A percentile compares a stretch with the other conserved stretches of the same genome.
These are phyloP conservation scores for Danio rerio DNA, from an alignment of 2,113 vertebrate genomes.

Conservation along the genomic window DNA sequence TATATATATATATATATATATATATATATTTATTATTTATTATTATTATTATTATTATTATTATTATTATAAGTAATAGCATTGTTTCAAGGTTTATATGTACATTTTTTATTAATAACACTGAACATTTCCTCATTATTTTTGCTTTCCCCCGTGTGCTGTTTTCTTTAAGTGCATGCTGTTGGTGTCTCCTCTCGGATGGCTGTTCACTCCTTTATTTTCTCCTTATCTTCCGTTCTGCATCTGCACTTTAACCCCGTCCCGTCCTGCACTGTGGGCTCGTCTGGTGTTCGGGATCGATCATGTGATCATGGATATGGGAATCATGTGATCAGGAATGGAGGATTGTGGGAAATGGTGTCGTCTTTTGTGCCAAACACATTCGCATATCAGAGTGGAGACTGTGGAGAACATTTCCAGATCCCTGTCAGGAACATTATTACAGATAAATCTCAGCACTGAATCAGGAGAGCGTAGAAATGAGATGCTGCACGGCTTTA, in stretches of 20 bases:
- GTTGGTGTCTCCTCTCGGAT: not conserved
- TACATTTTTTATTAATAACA: no score
- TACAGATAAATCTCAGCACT: not conserved
- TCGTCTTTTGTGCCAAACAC: not conserved
- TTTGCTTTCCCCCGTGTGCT: no score
- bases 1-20: no score
- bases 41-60: no score
- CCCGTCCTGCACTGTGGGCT: slow-evolving; percentile 50
- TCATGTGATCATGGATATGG: slow-evolving; percentile 40
- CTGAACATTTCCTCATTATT: no score
- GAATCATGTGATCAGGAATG: slow-evolving; percentile 38
- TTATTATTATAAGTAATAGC: no score
- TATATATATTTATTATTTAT: no score
- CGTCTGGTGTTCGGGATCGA: slow-evolving; percentile 60
- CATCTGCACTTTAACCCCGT: slow-evolving; percentile 61
- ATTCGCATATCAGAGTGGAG: slow-evolving; percentile 16
- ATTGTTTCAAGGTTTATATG: no score
- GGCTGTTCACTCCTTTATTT: slow-evolving; percentile 12
- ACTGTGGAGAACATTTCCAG: not conserved
- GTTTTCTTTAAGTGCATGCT: no score
- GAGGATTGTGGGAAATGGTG: slow-evolving; percentile 8
- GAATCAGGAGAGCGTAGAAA: not conserved
- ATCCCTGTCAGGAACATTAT: not conserved
- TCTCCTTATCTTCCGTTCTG: slow-evolving; percentile 54
- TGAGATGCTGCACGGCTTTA: not conserved